Conservation (phyloP, 2,888 invertebrate genomes). For the Amiota minor region DNA sequence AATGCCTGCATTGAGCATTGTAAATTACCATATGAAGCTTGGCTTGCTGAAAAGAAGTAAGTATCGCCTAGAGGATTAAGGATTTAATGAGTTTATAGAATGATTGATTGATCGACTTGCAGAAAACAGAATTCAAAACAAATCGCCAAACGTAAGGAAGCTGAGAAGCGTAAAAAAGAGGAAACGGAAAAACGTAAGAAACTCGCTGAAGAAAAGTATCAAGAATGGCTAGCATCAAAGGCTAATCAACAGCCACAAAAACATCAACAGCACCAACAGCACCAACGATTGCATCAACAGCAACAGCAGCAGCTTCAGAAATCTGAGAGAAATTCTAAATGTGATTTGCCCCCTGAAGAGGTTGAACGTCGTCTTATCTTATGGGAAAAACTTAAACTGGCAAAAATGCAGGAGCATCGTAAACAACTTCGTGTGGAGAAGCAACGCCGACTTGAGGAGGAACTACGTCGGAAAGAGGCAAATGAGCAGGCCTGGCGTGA, state of each 20-base stretch:
- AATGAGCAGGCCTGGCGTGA: conserved; percentile 51
- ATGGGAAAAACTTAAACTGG: conserved; percentile 52
- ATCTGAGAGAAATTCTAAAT: neutral
- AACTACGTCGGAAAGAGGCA: conserved; percentile 37
- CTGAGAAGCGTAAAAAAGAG: conserved; percentile 46
- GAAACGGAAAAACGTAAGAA: conserved; percentile 52
- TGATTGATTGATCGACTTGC: neutral
- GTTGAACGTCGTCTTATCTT: conserved; percentile 40
- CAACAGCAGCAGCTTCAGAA: neutral
- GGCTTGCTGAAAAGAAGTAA: conserved; percentile 5
- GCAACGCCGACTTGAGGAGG: conserved; percentile 42
- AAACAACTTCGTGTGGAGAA: conserved; percentile 43
- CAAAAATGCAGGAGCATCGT: conserved; percentile 51
- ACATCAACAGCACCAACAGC: too few species aligned
- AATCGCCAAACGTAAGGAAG: conserved; percentile 36
- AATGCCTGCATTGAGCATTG: neutral
- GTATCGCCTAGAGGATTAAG: neutral
- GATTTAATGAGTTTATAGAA: neutral
- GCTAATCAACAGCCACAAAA: too few species aligned
- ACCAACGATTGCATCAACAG: neutral
- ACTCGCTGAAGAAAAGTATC: conserved; percentile 55
- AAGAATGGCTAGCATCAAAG: conserved; percentile 58
- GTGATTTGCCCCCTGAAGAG: conserved; percentile 26
- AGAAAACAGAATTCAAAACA: conserved; percentile 4
- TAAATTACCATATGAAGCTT: neutral